A percentile compares a stretch with the other conserved stretches of the same genome.
These are phyloP conservation scores for Brienomyrus brachyistius DNA, from an alignment of 2,113 vertebrate species.

Conservation along the genomic window DNA sequence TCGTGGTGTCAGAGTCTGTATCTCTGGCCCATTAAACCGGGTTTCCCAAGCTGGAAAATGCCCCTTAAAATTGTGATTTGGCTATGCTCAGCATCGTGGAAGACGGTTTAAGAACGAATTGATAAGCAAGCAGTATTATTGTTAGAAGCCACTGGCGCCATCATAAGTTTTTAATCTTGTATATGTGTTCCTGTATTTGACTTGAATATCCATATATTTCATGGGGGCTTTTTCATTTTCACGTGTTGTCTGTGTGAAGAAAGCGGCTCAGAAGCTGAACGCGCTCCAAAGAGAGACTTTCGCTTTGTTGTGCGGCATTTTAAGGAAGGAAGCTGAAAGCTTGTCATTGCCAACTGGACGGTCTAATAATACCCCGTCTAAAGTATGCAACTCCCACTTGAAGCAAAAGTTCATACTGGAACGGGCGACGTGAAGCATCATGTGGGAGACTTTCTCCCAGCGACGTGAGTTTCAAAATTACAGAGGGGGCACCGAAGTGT, in stretches of 20 bases:
- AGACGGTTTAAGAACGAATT: background rate
- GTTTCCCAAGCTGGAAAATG: background rate
- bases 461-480: background rate
- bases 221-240: background rate
- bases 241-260: background rate
- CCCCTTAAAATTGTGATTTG: background rate
- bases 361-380: slow-evolving; percentile 16
- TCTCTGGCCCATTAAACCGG: background rate
- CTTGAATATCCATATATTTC: slow-evolving; percentile 1
- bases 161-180: background rate
- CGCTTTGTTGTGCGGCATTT: slow-evolving; percentile 4
- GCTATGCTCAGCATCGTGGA: background rate
- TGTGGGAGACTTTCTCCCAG: slow-evolving; percentile 13
- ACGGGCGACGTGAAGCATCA: background rate
- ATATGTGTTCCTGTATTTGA: background rate
- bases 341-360: slow-evolving; percentile 15
- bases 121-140: background rate
- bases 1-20: background rate
- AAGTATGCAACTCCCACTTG: slow-evolving; percentile 15
- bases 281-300: background rate
- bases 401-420: slow-evolving; percentile 17
- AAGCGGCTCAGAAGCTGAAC: background rate
- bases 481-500: background rate
- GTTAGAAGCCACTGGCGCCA: background rate
- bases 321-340: slow-evolving; percentile 7